Evolutionary conservation across 2,888 invertebrate genomes (phyloP).

Genomic region (Anorthoa munda): DNA sequence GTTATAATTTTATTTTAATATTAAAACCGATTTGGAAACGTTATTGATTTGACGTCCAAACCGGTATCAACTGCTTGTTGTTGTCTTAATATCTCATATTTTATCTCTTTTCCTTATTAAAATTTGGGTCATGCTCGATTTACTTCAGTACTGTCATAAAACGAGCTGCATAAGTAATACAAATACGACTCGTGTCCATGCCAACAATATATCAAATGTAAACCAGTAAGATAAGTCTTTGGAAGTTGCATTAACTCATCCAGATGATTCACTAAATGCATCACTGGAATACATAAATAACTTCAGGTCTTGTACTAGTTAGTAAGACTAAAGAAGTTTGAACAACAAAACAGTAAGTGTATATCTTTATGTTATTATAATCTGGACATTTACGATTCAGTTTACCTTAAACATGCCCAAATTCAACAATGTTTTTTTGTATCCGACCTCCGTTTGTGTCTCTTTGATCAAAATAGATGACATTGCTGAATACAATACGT

Average conservation of each 20-base stretch:
- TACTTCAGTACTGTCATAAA: conserved; percentile 42
- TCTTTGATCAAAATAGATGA: conserved; percentile 50
- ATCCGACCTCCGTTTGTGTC: conserved; percentile 40
- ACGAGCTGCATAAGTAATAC: conserved; percentile 39
- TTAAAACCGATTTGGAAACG: conserved; percentile 26
- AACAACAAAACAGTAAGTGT: conserved; percentile 6
- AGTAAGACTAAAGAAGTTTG: conserved; percentile 1
- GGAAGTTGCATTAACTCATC: conserved; percentile 63
- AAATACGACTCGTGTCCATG: conserved; percentile 40
- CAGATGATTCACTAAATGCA: conserved; percentile 64
- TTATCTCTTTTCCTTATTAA: conserved; percentile 44
- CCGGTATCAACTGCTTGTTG: conserved; percentile 18
- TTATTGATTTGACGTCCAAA: conserved; percentile 35
- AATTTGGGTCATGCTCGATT: conserved; percentile 46
- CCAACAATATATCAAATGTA: conserved; percentile 57
- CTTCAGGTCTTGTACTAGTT: conserved; percentile 12
- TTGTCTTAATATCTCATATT: conserved; percentile 11
- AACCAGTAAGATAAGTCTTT: conserved; percentile 53
- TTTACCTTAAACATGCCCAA: conserved; percentile 49
- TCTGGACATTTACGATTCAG: conserved; percentile 36
- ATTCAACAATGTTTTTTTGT: conserved; percentile 20
- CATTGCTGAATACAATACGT: conserved; percentile 30
- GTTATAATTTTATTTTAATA: conserved; percentile 8
- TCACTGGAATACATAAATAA: conserved; percentile 57
- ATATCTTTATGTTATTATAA: not conserved